Evolutionary conservation across 2,113 vertebrate genomes (phyloP).

Genomic region (Dipodomys ordii): DNA sequence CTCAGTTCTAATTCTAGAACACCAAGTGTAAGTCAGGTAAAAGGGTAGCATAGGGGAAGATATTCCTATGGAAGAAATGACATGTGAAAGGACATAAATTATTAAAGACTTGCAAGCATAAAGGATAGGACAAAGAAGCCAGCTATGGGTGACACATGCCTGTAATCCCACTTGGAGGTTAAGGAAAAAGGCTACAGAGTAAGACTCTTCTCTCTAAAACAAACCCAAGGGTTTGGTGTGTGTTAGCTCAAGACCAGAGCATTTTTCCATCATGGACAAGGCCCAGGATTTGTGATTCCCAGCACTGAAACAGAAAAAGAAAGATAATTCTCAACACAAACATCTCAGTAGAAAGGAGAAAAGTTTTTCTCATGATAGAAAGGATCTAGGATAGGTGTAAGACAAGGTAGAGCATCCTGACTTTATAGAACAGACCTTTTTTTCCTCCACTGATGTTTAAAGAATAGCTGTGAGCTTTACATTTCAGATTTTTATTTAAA

Average conservation of each 20-base stretch:
- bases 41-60: neutral
- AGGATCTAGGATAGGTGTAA: neutral
- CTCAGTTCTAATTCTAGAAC: constrained; percentile 21
- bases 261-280: no score
- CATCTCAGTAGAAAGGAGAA: neutral
- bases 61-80: neutral
- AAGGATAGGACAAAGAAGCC: neutral
- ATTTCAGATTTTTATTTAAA: constrained; percentile 9
- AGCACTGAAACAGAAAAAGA: no score
- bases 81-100: neutral
- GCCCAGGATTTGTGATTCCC: no score
- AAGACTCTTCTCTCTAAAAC: no score
- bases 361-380: neutral
- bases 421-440: neutral
- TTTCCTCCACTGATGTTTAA: neutral
- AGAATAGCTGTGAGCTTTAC: neutral
- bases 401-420: neutral
- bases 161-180: no score
- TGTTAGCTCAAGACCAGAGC: no score
- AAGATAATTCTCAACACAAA: neutral
- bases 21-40: neutral
- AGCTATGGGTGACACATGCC: no score
- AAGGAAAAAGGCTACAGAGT: no score
- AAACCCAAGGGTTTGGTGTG: no score
- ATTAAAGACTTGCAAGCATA: neutral